phyloP scores from a whole-genome alignment of 1,140 invertebrate genomes.

The Drosophila truncata region DNA sequence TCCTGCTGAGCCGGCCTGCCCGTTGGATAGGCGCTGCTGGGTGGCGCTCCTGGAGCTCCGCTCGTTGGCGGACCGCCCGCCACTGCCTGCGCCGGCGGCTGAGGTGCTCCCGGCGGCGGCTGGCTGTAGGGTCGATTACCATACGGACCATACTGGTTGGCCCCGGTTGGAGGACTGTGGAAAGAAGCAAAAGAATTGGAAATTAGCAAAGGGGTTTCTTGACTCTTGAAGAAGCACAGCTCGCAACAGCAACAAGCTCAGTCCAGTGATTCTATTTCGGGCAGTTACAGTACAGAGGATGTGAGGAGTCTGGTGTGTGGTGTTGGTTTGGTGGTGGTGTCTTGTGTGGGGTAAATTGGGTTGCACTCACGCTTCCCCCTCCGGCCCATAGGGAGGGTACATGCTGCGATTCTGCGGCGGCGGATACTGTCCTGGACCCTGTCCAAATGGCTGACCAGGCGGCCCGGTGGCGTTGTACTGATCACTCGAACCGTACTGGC shows the following conservation, averaged over 20 bases:
- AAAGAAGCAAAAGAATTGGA: background rate
- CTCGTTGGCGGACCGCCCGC: slow-evolving; percentile 68
- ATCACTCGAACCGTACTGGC: slow-evolving; percentile 85
- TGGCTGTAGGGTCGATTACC: slow-evolving; percentile 80
- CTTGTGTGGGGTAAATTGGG: slow-evolving; percentile 41
- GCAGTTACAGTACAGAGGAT: slow-evolving; percentile 44
- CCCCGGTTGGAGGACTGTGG: slow-evolving; percentile 71
- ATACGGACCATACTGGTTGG: slow-evolving; percentile 82
- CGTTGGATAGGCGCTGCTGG: slow-evolving; percentile 86
- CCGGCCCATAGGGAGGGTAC: slow-evolving; percentile 91
- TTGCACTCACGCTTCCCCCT: slow-evolving; percentile 85
- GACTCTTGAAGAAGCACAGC: slow-evolving; percentile 8
- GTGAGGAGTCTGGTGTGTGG: slow-evolving; percentile 10
- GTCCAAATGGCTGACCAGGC: slow-evolving; percentile 86
- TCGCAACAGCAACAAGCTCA: background rate
- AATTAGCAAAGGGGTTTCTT: slow-evolving; percentile 2
- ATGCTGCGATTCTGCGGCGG: slow-evolving; percentile 89
- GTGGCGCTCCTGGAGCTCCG: slow-evolving; percentile 76
- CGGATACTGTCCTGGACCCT: slow-evolving; percentile 89
- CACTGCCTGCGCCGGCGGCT: slow-evolving; percentile 67
- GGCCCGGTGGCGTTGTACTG: slow-evolving; percentile 86
- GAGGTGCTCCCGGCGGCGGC: slow-evolving; percentile 75
- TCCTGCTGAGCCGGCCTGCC: slow-evolving; percentile 88
- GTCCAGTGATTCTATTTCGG: slow-evolving; percentile 32
- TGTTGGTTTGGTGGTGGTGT: slow-evolving; percentile 20